phyloP scores from a whole-genome alignment of 2,113 vertebrate species.

The Canis aureus region DNA sequence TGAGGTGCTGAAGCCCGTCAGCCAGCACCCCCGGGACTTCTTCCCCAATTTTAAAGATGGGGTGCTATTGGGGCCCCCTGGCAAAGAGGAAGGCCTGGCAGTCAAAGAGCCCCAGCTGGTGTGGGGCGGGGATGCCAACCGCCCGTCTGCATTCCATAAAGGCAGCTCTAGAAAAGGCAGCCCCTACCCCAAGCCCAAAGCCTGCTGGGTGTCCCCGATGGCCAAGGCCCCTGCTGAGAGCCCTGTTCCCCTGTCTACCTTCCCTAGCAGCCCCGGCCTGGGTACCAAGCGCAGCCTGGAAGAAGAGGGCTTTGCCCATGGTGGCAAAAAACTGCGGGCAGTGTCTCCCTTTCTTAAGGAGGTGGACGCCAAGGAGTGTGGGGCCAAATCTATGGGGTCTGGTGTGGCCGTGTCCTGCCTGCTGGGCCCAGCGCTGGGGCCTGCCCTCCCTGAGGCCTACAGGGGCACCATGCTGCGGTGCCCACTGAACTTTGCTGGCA shows the following conservation, averaged over 20 bases:
- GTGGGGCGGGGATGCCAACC: slow-evolving; percentile 72
- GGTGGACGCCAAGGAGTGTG: background rate
- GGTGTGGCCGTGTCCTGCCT: background rate
- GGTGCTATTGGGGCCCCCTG: background rate
- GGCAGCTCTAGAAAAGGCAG: slow-evolving; percentile 36
- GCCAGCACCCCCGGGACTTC: slow-evolving; percentile 77
- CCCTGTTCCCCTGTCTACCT: background rate
- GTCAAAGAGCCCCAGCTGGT: slow-evolving; percentile 49
- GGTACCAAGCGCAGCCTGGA: slow-evolving; percentile 54
- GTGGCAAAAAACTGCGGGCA: slow-evolving; percentile 40
- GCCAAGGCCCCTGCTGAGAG: slow-evolving; percentile 56
- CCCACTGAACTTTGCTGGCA: slow-evolving; percentile 60
- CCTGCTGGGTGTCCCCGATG: slow-evolving; percentile 85
- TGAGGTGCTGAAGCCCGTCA: slow-evolving; percentile 68
- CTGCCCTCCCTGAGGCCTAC: slow-evolving; percentile 72
- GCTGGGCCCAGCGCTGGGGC: slow-evolving; percentile 59
- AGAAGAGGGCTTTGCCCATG: slow-evolving; percentile 36
- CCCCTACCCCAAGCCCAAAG: slow-evolving; percentile 65
- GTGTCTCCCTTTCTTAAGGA: slow-evolving; percentile 77
- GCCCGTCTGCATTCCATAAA: slow-evolving; percentile 78
- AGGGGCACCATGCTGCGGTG: slow-evolving; percentile 81
- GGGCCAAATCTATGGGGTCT: background rate
- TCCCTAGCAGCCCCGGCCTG: background rate
- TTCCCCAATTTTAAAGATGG: slow-evolving; percentile 79
- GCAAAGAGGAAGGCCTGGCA: slow-evolving; percentile 34